Conservation (phyloP, 2,888 invertebrate species). For the Lepidochitona cinerea region DNA sequence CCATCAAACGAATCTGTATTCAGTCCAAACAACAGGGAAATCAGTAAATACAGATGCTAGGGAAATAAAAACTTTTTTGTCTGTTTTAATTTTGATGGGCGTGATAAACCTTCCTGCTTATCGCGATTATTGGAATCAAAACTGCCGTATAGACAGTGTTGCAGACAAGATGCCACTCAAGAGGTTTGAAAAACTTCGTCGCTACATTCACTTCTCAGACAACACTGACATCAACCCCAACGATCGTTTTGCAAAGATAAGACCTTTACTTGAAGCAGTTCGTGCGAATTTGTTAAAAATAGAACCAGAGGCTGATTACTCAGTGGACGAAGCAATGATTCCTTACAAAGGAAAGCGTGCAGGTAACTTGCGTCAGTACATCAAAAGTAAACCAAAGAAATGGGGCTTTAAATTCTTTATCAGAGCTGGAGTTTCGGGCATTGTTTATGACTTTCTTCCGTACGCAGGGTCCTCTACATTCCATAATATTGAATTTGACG, state of each 20-base stretch:
- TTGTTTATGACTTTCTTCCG: conserved; percentile 2
- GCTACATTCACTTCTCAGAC: neutral
- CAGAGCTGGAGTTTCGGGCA: conserved; percentile 5
- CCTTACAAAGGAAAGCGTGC: conserved; percentile 9
- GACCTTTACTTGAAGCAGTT: neutral
- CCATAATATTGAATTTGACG: neutral
- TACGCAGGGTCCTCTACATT: conserved; percentile 4
- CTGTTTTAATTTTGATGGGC: neutral
- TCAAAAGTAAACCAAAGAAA: conserved; percentile 13
- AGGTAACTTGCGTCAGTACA: conserved; percentile 9
- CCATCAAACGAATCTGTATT: neutral
- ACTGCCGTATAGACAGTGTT: neutral
- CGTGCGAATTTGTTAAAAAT: neutral
- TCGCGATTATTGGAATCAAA: neutral
- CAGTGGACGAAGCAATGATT: conserved; percentile 12
- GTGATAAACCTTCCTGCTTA: neutral
- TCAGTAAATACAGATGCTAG: neutral
- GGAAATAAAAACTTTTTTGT: neutral
- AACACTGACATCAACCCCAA: neutral
- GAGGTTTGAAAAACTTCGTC: neutral
- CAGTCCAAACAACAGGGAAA: neutral
- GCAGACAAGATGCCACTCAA: neutral
- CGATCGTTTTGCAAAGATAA: neutral
- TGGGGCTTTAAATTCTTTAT: conserved; percentile 14
- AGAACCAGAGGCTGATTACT: neutral